Evolutionary conservation across 2,113 vertebrate species (phyloP).

Genomic region (Ailuropoda melanoleuca): DNA sequence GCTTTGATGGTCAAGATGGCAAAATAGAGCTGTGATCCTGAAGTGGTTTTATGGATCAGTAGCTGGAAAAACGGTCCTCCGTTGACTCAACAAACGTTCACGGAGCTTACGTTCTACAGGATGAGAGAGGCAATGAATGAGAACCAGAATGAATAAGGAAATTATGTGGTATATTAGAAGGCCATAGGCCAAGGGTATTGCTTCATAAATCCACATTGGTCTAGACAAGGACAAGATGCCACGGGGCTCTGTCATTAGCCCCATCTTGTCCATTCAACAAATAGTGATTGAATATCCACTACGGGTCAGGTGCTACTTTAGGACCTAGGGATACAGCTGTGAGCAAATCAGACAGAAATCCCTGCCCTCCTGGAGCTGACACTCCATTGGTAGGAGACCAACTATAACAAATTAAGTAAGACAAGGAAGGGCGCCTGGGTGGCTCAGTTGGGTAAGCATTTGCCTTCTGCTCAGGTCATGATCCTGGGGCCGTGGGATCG

Average conservation of each 20-base stretch:
- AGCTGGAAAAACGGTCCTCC: background rate
- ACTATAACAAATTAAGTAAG: background rate
- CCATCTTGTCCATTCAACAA: background rate
- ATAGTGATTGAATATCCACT: background rate
- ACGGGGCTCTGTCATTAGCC: background rate
- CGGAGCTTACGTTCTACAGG: background rate
- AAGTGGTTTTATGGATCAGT: background rate
- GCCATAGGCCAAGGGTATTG: background rate
- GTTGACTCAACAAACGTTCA: background rate
- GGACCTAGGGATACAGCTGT: background rate
- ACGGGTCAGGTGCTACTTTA: background rate
- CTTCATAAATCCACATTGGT: background rate
- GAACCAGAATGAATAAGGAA: background rate
- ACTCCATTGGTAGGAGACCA: background rate
- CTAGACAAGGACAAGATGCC: background rate
- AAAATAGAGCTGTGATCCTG: background rate
- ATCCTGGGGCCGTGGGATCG: no score
- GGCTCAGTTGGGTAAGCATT: background rate
- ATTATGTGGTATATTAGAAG: background rate
- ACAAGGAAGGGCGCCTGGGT: background rate
- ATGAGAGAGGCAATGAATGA: background rate
- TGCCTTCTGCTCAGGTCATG: background rate
- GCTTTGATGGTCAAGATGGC: background rate
- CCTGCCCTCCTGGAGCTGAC: background rate
- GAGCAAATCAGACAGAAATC: background rate